phyloP scores from a whole-genome alignment of 2,113 vertebrate species.

The Serilophus lunatus region DNA sequence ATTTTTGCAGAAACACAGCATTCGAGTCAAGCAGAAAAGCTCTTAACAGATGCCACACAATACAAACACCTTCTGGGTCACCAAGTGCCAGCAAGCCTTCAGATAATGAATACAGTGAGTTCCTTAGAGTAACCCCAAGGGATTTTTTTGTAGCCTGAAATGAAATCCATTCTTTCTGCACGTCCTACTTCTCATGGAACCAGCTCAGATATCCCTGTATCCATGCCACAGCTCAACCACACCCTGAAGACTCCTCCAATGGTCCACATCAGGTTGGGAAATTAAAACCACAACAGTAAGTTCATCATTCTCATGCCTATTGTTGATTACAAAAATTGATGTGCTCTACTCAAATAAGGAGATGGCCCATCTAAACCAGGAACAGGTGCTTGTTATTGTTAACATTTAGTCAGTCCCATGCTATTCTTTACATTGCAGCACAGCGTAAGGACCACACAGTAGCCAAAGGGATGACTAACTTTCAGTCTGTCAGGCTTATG shows the following conservation, averaged over 20 bases:
- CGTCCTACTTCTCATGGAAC: neutral
- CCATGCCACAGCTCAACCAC: neutral
- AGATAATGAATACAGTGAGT: neutral
- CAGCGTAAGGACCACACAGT: neutral
- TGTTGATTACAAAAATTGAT: neutral
- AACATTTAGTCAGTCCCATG: fast-evolving
- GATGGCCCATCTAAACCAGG: neutral
- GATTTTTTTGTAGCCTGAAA: neutral
- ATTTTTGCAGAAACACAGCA: neutral
- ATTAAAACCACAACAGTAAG: neutral
- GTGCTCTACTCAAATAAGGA: neutral
- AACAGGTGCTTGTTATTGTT: neutral
- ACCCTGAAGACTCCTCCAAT: neutral
- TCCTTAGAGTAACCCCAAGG: neutral
- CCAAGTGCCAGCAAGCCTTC: neutral
- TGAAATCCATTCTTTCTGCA: neutral
- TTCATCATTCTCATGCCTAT: neutral
- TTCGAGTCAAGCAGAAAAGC: neutral
- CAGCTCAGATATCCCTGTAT: neutral
- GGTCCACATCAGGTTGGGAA: neutral
- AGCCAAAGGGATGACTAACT: neutral
- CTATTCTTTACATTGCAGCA: neutral
- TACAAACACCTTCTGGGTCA: neutral
- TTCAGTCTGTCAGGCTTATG: neutral
- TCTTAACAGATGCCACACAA: neutral